Base-by-base conservation (phyloP, 2,797 vertebrate species). In the Eurystomus glaucurus region DNA sequence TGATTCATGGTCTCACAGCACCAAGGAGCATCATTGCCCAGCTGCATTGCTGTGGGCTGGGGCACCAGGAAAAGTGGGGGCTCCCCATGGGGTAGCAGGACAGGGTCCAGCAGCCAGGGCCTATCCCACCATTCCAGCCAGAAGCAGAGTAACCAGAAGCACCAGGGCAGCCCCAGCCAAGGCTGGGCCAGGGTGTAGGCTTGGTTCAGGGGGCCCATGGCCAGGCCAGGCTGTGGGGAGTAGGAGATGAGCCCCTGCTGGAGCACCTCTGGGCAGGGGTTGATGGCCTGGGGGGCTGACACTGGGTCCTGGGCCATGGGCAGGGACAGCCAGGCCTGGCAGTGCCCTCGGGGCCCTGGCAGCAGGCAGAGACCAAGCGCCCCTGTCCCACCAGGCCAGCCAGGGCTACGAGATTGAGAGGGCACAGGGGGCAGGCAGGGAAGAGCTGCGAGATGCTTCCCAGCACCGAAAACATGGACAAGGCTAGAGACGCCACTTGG, bases 391-490 rank as follows among this genome's bases (percentile, higher is more conserved):
- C 31, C 9, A 1, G 54, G 43, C 14, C 64, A 66, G 33, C 4
- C 29, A 17, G 29, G 28, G 28, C 1, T 62, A 3, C 0, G 2
- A 50, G 37, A 10, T 9, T 17, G 10, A 29, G 6, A n/a, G 14
- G 37, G 33, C 3, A 0, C n/a, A 50, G 58, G 18, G 22, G 21
- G 29, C 6, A 39, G 25, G 25, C 3, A 11, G 25, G 6, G 35
- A 86, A 79, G 16, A 48, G 26, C 54, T 51, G 2, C 0, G 0
- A 50, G 28, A 43, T 5, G 28, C 41, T 22, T 79, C 39, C 45
- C 23, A n/a, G 43, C 45, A 35, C 10, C 0, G 0, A 31, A 14
- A 69, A 28, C 2, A 31, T 0, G 2, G 81, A 61, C 16, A 4
- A 37, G 14, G 78, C 35, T 54, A 1, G 1, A 33, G 43, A 10